These are phyloP conservation scores for Drosophila macrothrix DNA, from an alignment of 2,888 invertebrate species.

Conservation along the genomic window DNA sequence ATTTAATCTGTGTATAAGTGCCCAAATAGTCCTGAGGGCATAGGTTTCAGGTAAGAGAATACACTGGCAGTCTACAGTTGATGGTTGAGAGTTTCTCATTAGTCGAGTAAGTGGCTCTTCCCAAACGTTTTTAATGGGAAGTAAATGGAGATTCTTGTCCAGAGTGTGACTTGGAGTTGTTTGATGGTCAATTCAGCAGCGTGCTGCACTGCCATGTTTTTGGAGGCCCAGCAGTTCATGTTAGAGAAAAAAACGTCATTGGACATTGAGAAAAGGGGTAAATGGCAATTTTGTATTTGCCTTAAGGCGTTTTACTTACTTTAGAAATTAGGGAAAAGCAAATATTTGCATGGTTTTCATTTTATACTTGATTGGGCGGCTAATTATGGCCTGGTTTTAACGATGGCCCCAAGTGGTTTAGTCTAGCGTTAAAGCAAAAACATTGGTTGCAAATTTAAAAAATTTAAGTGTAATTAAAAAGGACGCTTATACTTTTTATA, in stretches of 20 bases:
- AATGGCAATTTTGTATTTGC: conserved; percentile 29
- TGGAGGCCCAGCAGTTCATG: neutral
- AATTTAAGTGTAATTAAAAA: neutral
- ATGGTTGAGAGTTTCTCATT: neutral
- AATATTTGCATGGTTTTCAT: conserved; percentile 49
- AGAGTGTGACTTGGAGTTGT: neutral
- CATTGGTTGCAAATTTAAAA: conserved; percentile 28
- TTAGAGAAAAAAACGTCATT: neutral
- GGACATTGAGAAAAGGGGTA: conserved; percentile 7
- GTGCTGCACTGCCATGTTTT: neutral
- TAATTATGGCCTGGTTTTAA: conserved; percentile 38
- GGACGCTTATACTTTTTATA: neutral
- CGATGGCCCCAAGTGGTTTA: conserved; percentile 14
- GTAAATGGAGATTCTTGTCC: neutral
- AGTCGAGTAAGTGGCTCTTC: neutral
- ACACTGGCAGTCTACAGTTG: neutral
- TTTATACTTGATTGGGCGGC: conserved; percentile 26
- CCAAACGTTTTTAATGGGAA: neutral
- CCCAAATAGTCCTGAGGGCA: no score
- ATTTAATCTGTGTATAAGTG: neutral
- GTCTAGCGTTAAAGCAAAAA: conserved; percentile 24
- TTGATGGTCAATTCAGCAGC: neutral
- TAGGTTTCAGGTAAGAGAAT: no score
- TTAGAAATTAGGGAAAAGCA: conserved; percentile 26
- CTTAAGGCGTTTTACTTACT: conserved; percentile 31